A percentile compares a stretch with the other conserved stretches of the same genome.
These are phyloP conservation scores for Zygogramma bicolorata DNA, from an alignment of 2,888 invertebrate species.

Conservation along the genomic window DNA sequence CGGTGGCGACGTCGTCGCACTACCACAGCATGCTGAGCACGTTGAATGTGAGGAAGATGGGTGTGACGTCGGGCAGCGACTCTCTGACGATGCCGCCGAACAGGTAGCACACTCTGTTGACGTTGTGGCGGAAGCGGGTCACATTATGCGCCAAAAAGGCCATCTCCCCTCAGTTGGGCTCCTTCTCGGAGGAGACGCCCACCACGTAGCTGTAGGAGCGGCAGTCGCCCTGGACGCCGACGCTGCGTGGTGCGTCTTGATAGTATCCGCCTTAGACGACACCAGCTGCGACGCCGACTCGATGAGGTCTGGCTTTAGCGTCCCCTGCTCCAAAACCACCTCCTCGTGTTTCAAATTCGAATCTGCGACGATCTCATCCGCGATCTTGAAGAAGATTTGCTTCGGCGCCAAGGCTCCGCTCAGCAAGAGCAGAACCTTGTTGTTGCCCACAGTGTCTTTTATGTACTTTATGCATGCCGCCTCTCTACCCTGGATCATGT, in stretches of 20 bases:
- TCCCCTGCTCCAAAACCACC: conserved; percentile 93
- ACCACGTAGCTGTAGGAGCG: too few species aligned
- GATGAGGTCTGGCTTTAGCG: conserved; percentile 96
- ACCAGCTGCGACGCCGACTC: conserved; percentile 91
- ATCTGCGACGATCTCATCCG: conserved; percentile 89
- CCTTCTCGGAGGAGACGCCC: too few species aligned
- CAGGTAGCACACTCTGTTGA: too few species aligned
- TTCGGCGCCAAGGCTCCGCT: conserved; percentile 93
- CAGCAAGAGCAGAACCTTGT: conserved; percentile 89
- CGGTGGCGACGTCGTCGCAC: too few species aligned
- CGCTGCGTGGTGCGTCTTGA: conserved; percentile 99
- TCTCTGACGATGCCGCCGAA: too few species aligned
- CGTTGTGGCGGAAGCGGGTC: too few species aligned
- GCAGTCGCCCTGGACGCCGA: too few species aligned
- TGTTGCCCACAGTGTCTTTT: conserved; percentile 86
- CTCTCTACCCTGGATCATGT: conserved; percentile 89
- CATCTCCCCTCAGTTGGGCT: too few species aligned
- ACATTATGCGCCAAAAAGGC: too few species aligned
- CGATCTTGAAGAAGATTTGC: conserved; percentile 94
- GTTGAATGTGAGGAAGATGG: too few species aligned
- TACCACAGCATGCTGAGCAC: too few species aligned
- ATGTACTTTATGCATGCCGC: conserved; percentile 93
- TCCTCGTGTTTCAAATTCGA: conserved; percentile 92
- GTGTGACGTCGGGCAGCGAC: too few species aligned
- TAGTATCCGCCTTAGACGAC: conserved; percentile 92